phyloP scores from a whole-genome alignment of 2,888 invertebrate genomes.

The Melitaea athalia region DNA sequence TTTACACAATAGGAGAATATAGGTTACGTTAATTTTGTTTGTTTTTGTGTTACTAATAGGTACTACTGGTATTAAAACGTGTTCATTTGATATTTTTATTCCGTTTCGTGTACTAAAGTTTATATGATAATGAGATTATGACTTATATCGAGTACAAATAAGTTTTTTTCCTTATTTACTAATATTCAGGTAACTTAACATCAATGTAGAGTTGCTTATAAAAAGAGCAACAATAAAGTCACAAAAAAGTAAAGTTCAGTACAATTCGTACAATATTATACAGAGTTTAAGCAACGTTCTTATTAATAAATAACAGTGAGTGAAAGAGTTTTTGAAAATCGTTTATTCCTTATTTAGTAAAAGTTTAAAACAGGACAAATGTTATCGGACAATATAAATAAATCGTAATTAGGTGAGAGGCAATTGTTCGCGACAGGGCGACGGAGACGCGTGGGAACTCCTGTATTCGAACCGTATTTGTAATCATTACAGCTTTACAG shows the following conservation, averaged over 20 bases:
- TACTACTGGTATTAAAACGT: too few relatives aligned
- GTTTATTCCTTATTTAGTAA: not conserved
- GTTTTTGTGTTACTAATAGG: too few relatives aligned
- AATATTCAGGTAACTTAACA: too few relatives aligned
- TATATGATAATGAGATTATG: too few relatives aligned
- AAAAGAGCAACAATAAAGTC: too few relatives aligned
- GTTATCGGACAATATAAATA: conserved; percentile 1
- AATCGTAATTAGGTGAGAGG: conserved; percentile 10
- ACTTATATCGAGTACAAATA: too few relatives aligned
- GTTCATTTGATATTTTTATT: too few relatives aligned
- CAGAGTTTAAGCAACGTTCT: not conserved
- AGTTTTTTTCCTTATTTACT: too few relatives aligned
- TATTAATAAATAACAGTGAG: not conserved
- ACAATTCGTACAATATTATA: too few relatives aligned
- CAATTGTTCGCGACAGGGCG: conserved; percentile 6
- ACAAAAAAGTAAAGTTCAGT: too few relatives aligned
- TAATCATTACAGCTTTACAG: not conserved
- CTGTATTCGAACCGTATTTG: not conserved
- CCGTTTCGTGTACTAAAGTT: too few relatives aligned
- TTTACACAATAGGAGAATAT: not conserved
- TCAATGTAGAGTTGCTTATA: too few relatives aligned
- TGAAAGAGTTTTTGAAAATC: not conserved
- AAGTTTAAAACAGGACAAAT: not conserved
- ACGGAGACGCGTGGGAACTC: conserved; percentile 5
- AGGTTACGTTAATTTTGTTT: not conserved